Evolutionary conservation across 2,113 vertebrate species (phyloP), one percentile per base, ranked within the genome.

Genomic region (Neofelis nebulosa): DNA sequence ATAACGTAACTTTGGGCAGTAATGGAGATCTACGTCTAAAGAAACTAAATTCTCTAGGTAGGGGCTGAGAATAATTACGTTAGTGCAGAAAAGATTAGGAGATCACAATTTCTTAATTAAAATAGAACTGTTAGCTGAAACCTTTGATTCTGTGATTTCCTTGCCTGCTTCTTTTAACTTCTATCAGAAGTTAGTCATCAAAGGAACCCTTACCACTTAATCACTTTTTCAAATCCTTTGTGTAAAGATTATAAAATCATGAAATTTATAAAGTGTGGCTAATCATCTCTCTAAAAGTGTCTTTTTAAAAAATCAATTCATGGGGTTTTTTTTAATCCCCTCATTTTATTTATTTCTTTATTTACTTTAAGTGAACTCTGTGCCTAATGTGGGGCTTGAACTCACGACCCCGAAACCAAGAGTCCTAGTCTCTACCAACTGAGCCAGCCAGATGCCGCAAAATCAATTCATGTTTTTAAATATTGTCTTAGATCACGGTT

Each of bases 221-320:
- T 74, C 48, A 21, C 27, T 94, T 71, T 83, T 96, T 45, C 14
- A 82, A 85, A 71, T 61, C 19, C 36, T 88, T 84, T 90, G 27
- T 74, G 65, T 87, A 78, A 94, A 78, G 36, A 95, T 96, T 89
- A 79, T 82, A 73, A 69, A 82, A 86, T 76, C 74, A 57, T 94
- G 11, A 83, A 82, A 78, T 89, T 69, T 95, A 33, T 33, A 19
- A 92, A 86, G 19, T 78, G 45, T 69, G 19, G 13, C 65, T n/a
- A 79, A 76, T 73, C 61, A n/a, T 73, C 68, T n/a, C 23, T 82
- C 76, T 57, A 65, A 86, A 87, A 89, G 87, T 73, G 52, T 91
- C 74, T 66, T 74, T 94, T 55, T 76, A 15, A 27, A 74, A 74
- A 94, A 91, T 69, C 45, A 91, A 29, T 66, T 76, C 18, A 68